Percentiles rank a stretch among this genome's conserved stretches.
Evolutionary conservation across 1,140 invertebrate genomes (phyloP).

Genomic region (Piezodorus guildinii): DNA sequence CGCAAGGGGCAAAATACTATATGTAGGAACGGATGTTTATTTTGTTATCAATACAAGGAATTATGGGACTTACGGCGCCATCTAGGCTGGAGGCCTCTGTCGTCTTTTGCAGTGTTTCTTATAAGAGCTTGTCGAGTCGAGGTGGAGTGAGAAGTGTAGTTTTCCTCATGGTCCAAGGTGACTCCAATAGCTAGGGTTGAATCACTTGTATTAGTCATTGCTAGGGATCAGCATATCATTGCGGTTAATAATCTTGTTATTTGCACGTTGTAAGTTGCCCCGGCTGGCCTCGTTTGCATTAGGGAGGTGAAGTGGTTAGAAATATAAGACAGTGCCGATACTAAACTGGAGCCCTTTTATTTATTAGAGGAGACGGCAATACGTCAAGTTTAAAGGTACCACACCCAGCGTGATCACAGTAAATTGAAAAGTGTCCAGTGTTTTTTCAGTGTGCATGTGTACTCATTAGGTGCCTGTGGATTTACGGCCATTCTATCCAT

Average conservation of each 20-base stretch:
- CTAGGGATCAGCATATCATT: slow-evolving; percentile 28
- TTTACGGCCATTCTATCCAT: not conserved
- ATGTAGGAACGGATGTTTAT: no score
- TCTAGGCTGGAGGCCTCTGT: slow-evolving; percentile 28
- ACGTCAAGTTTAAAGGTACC: slow-evolving; percentile 24
- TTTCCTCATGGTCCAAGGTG: slow-evolving; percentile 13
- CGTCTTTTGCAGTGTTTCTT: slow-evolving; percentile 19
- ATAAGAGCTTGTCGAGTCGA: slow-evolving; percentile 22
- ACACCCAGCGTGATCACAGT: slow-evolving; percentile 24
- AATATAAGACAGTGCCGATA: slow-evolving; percentile 24
- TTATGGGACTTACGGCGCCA: slow-evolving; percentile 24
- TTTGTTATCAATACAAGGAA: slow-evolving; percentile 21
- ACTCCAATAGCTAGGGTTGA: slow-evolving; percentile 15
- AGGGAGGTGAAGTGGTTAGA: slow-evolving; percentile 16
- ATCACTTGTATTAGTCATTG: slow-evolving; percentile 15
- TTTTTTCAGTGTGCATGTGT: slow-evolving; percentile 23
- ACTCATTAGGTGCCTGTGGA: not conserved
- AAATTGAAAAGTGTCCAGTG: slow-evolving; percentile 20
- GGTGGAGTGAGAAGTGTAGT: slow-evolving; percentile 13
- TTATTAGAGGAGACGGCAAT: slow-evolving; percentile 32
- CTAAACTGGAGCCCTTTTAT: not conserved
- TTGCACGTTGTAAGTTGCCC: slow-evolving; percentile 38
- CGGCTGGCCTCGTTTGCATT: slow-evolving; percentile 40
- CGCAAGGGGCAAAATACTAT: no score
- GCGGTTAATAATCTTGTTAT: slow-evolving; percentile 41